A percentile compares a stretch with the other conserved stretches of the same genome.
Conservation (phyloP, 2,797 vertebrate genomes). For the Spinus olivaceus region DNA sequence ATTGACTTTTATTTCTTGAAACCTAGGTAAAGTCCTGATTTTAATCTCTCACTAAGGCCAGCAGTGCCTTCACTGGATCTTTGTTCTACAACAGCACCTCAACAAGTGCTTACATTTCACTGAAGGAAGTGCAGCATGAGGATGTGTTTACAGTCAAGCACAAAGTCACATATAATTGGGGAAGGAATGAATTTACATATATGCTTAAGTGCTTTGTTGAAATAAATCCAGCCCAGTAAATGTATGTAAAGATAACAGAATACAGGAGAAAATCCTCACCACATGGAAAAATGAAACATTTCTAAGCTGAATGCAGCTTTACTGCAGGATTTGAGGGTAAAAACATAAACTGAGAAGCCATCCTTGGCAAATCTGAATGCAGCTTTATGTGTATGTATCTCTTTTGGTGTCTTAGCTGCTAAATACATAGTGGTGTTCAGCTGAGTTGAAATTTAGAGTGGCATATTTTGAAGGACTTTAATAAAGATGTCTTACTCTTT, state of each 20-base stretch:
- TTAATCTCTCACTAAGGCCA: not conserved
- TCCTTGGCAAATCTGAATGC: not conserved
- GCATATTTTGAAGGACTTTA: not conserved
- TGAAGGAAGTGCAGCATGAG: not conserved
- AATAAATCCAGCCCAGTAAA: not conserved
- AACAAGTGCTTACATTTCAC: not conserved
- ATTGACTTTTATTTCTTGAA: not conserved
- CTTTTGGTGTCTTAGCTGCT: not conserved
- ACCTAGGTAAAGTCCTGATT: not conserved
- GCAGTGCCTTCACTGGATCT: not conserved
- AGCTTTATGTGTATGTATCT: not conserved
- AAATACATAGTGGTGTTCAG: not conserved
- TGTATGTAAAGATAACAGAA: not conserved
- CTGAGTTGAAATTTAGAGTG: not conserved
- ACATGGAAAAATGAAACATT: not conserved
- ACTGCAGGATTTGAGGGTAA: not conserved
- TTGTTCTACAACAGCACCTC: not conserved
- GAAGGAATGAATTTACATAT: not conserved
- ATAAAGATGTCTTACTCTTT: not conserved
- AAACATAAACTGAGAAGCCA: not conserved
- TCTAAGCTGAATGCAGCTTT: not conserved
- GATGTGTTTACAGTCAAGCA: not conserved
- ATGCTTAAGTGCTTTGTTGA: not conserved
- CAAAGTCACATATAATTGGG: not conserved
- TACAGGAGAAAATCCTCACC: not conserved